A percentile compares a stretch with the other conserved stretches of the same genome.
phyloP scores from a whole-genome alignment of 2,113 vertebrate genomes.

The Neoarius graeffei region DNA sequence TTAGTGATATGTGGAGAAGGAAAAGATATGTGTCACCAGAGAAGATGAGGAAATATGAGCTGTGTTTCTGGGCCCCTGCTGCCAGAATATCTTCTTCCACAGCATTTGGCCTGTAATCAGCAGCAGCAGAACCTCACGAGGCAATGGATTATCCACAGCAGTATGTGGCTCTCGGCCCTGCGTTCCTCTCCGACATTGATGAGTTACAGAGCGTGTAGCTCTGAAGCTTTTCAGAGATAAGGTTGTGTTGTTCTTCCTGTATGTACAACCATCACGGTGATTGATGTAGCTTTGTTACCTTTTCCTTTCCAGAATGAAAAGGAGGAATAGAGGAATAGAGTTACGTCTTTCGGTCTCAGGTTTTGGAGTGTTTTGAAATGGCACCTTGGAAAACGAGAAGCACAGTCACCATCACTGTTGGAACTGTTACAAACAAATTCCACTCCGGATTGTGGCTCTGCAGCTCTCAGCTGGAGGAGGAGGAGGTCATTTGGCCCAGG shows the following conservation, averaged over 20 bases:
- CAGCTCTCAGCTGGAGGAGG: slow-evolving; percentile 33
- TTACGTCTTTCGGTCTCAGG: background rate
- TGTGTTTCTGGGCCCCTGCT: slow-evolving; percentile 10
- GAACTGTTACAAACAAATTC: slow-evolving; percentile 52
- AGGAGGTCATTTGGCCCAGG: background rate
- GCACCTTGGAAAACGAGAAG: slow-evolving; percentile 58
- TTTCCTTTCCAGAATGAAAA: background rate
- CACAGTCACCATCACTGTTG: slow-evolving; percentile 50
- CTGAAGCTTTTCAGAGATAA: slow-evolving; percentile 11
- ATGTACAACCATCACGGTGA: background rate
- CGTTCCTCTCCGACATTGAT: slow-evolving; percentile 15
- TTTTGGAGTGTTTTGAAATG: slow-evolving; percentile 48
- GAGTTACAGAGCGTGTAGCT: background rate
- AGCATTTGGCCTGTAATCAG: slow-evolving; percentile 12
- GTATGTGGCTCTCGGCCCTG: background rate
- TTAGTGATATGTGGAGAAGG: background rate
- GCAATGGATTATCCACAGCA: background rate
- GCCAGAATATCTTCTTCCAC: slow-evolving; percentile 5
- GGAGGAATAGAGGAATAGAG: background rate
- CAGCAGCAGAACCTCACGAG: slow-evolving; percentile 3
- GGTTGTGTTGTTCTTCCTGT: background rate
- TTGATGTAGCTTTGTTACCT: background rate
- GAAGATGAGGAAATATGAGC: background rate
- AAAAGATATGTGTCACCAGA: background rate
- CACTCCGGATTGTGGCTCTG: slow-evolving; percentile 39